phyloP scores from a whole-genome alignment of 2,888 invertebrate genomes.

The Aphidoletes aphidimyza region DNA sequence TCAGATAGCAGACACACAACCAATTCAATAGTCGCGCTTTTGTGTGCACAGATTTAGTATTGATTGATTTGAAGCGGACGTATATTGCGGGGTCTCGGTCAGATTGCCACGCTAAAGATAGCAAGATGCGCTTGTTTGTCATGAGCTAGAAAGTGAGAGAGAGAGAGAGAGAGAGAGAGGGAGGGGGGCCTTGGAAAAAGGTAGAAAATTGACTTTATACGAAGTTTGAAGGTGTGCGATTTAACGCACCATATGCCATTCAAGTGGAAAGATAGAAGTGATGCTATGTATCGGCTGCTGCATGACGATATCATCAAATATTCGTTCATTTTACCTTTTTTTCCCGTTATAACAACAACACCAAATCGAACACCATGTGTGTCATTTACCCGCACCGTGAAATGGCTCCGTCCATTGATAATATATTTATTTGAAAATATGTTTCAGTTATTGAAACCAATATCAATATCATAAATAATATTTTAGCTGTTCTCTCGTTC shows the following conservation, averaged over 20 bases:
- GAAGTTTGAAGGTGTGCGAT: background rate
- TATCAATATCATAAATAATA: conserved; percentile 29
- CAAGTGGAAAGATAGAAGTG: background rate
- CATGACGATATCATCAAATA: conserved; percentile 25
- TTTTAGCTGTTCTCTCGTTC: background rate
- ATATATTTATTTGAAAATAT: conserved; percentile 8
- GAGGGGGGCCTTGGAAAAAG: background rate
- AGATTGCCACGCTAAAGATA: background rate
- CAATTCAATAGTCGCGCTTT: background rate
- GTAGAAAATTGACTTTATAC: background rate
- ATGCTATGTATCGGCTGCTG: background rate
- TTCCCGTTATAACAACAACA: too few species aligned
- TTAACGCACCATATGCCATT: conserved; percentile 15
- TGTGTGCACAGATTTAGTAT: conserved; percentile 2
- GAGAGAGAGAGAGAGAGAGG: too few species aligned
- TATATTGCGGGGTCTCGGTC: background rate
- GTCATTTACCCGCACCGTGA: background rate
- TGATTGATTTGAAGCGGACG: background rate
- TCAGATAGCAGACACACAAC: too few species aligned
- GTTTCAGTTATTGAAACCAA: conserved; percentile 38
- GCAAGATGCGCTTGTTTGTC: background rate
- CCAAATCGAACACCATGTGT: background rate
- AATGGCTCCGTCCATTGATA: conserved; percentile 11
- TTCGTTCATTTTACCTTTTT: background rate
- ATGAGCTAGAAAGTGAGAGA: too few species aligned